Conservation (phyloP, 1,140 invertebrate species). For the Schlechtendalia chinensis region DNA sequence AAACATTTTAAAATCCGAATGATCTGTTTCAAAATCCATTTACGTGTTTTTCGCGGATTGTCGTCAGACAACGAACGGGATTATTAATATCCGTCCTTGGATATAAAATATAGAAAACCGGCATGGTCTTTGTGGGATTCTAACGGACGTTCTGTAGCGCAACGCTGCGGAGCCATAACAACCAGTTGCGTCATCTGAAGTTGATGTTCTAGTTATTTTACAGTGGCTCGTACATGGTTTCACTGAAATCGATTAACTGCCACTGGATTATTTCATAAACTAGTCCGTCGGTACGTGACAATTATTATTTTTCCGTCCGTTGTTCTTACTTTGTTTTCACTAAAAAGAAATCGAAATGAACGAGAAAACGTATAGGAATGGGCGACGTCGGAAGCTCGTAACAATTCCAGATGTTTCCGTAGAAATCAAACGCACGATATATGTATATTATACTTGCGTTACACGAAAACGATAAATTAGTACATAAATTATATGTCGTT, state of each 20-base stretch:
- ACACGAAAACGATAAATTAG: no score
- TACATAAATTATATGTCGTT: no score
- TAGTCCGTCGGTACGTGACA: conserved; percentile 9
- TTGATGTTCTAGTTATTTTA: conserved; percentile 24
- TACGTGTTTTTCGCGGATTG: background rate
- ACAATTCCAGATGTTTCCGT: no score
- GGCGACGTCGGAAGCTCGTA: background rate
- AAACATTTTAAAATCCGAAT: no score
- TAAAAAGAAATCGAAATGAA: conserved; percentile 17
- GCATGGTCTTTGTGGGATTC: background rate
- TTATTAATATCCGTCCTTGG: background rate
- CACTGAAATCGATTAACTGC: conserved; percentile 23
- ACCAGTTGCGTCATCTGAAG: conserved; percentile 3
- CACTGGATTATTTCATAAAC: conserved; percentile 30
- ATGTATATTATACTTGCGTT: no score
- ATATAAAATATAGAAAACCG: background rate
- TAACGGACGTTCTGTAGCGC: background rate
- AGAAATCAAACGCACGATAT: no score
- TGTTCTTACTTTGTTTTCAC: conserved; percentile 10
- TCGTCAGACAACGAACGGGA: background rate
- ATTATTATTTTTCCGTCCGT: background rate
- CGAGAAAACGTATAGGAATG: conserved; percentile 18
- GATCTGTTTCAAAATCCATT: background rate
- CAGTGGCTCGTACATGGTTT: conserved; percentile 4
- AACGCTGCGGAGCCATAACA: background rate